phyloP scores from a whole-genome alignment of 2,888 invertebrate genomes.

The Agonum fuliginosum region DNA sequence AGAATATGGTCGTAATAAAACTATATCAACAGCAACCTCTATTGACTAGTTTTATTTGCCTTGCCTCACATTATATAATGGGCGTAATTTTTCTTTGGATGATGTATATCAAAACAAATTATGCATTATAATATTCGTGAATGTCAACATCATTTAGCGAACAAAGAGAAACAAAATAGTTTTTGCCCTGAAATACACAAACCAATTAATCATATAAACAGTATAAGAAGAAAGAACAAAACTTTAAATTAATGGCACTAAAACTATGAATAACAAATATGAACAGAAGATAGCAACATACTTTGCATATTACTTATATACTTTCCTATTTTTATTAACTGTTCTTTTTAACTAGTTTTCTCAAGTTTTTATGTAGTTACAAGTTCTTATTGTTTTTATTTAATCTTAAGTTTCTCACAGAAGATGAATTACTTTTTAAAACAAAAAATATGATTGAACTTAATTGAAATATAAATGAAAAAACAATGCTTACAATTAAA shows the following conservation, averaged over 20 bases:
- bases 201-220: constrained; percentile 22
- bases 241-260: constrained; percentile 10
- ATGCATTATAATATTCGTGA: constrained; percentile 45
- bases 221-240: not conserved
- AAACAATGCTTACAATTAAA: too few relatives aligned
- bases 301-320: not conserved
- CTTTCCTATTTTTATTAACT: too few relatives aligned
- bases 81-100: not conserved
- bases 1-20: constrained; percentile 16
- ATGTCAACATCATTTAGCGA: constrained; percentile 42
- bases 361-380: too few relatives aligned
- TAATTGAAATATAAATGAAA: too few relatives aligned
- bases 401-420: too few relatives aligned
- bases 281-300: not conserved
- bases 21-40: not conserved
- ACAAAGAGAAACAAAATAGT: constrained; percentile 37
- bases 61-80: constrained; percentile 22
- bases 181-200: not conserved
- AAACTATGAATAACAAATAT: constrained; percentile 27
- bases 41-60: constrained; percentile 22
- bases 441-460: too few relatives aligned
- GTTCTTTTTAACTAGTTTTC: too few relatives aligned
- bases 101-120: constrained; percentile 46
- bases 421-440: too few relatives aligned
- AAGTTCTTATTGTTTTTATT: too few relatives aligned